Base-by-base conservation (phyloP, 2,797 vertebrate genomes). In the Enteromius paludinosus region DNA sequence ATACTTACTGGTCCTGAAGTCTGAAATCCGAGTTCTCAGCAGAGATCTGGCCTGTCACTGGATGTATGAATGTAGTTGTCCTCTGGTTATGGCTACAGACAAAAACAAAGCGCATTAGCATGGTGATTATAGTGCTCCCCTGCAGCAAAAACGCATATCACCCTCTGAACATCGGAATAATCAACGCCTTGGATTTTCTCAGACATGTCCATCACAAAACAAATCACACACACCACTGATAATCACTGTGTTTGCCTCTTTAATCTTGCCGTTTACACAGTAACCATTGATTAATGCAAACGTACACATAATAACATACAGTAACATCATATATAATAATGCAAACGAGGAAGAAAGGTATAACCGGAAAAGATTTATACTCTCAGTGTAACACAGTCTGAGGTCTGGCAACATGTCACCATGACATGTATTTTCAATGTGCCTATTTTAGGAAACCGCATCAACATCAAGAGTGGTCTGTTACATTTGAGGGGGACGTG, bases 1-100 rank as follows among this genome's bases (percentile, higher is more conserved):
- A 45, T 85, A 97, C 97, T 96, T 92, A 98, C 97, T 94, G 96
- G 89, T 98, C 97, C 68, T 91, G 96, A 81, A 98, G 95, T 93
- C 95, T 90, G 88, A 95, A 97, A 89, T 97, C 97, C 87, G 92
- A 80, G 90, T 97, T 98, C 92, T 98, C 97, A 52, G 95, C 89
- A 88, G 97, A 97, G 88, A 97, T 93, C 90, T 96, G 95, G 86
- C 96, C 96, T 17, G 95, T 97, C 92, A 97, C 94, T 83, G 97
- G 97, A 93, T 98, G 97, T 85, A 89, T 93, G 90, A 97, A 98
- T 5, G 96, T 89, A 0, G 96, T 97, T 82, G 92, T 94, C 92
- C 96, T 96, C 90, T 97, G 97, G 93, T 97, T 98, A 92, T 98
- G 97, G 90, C 97, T 98, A 92, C 6, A 45, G 54, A 66, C 56